Percentiles rank a stretch among this genome's conserved stretches.
Conservation (phyloP, 1,140 invertebrate genomes). For the Pseudomyrmex cubaensis region DNA sequence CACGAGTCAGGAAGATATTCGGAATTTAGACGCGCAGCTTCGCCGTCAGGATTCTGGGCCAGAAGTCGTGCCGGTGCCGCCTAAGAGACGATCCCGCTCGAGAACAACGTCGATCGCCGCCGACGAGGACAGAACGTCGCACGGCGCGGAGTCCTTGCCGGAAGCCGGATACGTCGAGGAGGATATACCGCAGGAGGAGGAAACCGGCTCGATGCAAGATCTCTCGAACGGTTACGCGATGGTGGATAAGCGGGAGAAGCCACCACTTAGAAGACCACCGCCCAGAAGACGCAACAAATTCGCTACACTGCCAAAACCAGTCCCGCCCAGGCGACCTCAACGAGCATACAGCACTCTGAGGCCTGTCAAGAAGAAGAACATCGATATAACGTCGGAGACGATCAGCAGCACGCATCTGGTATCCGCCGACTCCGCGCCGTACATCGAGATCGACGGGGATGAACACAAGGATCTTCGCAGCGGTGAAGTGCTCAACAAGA, state of each 20-base stretch:
- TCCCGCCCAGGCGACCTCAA: conserved; percentile 84
- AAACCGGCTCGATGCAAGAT: conserved; percentile 68
- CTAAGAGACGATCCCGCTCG: conserved; percentile 85
- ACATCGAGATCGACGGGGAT: conserved; percentile 87
- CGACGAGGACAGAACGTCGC: conserved; percentile 90
- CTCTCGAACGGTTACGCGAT: conserved; percentile 86
- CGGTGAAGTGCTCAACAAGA: conserved; percentile 90
- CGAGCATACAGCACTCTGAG: conserved; percentile 90
- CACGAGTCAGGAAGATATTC: conserved; percentile 78
- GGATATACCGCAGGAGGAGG: conserved; percentile 73
- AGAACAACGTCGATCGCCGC: conserved; percentile 86
- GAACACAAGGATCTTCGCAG: conserved; percentile 88
- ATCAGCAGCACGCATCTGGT: neutral
- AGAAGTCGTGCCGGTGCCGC: conserved; percentile 71
- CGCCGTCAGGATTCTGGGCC: conserved; percentile 14
- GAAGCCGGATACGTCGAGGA: conserved; percentile 78
- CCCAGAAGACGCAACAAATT: conserved; percentile 85
- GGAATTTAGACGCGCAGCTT: conserved; percentile 74
- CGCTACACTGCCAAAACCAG: conserved; percentile 80
- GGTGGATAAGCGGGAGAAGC: conserved; percentile 87
- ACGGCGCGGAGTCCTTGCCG: conserved; percentile 88
- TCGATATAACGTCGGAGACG: neutral
- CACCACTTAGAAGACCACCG: conserved; percentile 86
- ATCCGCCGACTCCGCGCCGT: conserved; percentile 84
- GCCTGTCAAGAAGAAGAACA: conserved; percentile 75